These are phyloP conservation scores for Struthidea cinerea DNA, from an alignment of 2,113 vertebrate genomes.

Conservation along the genomic window DNA sequence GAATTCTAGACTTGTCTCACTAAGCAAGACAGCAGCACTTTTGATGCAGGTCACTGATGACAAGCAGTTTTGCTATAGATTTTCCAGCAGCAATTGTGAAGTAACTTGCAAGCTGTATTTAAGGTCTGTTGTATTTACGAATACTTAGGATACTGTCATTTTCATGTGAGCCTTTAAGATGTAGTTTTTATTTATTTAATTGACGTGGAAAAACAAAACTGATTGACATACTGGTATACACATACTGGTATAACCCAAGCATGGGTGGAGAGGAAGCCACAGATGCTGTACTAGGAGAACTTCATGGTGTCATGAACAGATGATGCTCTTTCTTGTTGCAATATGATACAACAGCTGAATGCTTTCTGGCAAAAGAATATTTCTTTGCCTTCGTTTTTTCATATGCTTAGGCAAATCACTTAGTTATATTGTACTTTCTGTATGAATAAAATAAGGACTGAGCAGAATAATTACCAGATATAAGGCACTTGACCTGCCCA, in stretches of 20 bases:
- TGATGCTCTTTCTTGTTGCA: neutral
- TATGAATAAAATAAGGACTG: neutral
- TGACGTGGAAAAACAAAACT: neutral
- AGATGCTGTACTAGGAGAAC: neutral
- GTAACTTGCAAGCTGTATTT: neutral
- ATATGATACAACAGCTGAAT: neutral
- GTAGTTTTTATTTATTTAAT: neutral
- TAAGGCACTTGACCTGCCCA: fast-evolving
- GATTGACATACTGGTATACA: fast-evolving
- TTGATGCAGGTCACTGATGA: no score
- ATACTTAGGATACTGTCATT: neutral
- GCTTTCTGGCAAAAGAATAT: neutral
- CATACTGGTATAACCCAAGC: no score
- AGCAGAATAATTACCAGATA: neutral
- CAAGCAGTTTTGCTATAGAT: neutral
- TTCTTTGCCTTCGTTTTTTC: neutral
- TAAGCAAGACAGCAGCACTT: neutral
- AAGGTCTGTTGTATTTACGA: neutral
- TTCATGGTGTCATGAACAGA: neutral
- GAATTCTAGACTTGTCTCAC: neutral
- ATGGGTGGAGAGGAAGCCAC: neutral
- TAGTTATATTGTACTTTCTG: neutral
- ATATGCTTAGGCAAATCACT: neutral
- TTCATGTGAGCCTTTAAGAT: neutral
- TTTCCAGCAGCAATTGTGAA: neutral